phyloP scores from a whole-genome alignment of 2,113 vertebrate genomes.

The Psophia crepitans region DNA sequence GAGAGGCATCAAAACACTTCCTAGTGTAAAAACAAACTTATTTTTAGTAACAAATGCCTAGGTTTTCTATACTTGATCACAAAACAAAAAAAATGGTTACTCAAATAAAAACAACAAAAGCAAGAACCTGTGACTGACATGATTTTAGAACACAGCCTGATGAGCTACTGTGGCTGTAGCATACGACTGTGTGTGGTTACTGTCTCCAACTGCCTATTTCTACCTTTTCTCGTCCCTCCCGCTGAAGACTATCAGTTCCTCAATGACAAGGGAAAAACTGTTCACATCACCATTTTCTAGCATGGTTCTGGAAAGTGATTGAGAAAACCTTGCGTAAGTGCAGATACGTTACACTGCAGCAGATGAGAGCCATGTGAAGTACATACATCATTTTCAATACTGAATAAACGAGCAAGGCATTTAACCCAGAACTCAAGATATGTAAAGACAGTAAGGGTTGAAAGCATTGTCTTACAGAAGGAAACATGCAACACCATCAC shows the following conservation, averaged over 20 bases:
- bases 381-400: background rate
- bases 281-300: background rate
- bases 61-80: background rate
- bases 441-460: background rate
- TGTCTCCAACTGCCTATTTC: background rate
- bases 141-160: background rate
- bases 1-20: background rate
- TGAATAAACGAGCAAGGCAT: background rate
- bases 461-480: background rate
- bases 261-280: background rate
- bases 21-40: background rate
- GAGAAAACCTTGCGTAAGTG: background rate
- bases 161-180: background rate
- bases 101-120: background rate
- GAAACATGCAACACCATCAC: background rate
- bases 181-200: rapidly evolving
- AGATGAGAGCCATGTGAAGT: background rate
- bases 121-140: background rate
- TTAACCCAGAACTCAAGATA: background rate
- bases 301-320: background rate
- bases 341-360: background rate
- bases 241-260: background rate
- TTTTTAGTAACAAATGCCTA: background rate
- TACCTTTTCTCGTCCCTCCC: background rate
- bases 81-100: background rate